Base-by-base conservation (phyloP, 2,888 invertebrate genomes). In the Thera britannica region DNA sequence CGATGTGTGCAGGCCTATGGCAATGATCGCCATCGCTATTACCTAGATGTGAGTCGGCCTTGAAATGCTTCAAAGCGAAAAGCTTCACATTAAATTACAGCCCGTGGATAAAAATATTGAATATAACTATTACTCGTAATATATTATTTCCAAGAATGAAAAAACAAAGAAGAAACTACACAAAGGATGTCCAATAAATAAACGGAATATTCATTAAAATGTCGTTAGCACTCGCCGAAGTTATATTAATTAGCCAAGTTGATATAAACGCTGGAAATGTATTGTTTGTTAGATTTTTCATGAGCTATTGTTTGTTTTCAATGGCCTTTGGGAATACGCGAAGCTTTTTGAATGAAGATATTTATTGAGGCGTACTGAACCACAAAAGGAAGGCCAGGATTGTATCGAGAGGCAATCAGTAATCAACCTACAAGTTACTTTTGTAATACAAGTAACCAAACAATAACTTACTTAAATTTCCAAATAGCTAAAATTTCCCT, bases 181-280 rank as follows among this genome's bases (percentile, higher is more conserved):
- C 69, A 70, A 73, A 67, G 69, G 46, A 51, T 48, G 44, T 49
- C 49, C 69, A 55, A 73, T 73, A 70, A 73, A 72, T 72, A 70
- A 65, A 12, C 57, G 46, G 67, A 67, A 56, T 70, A 65, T 67
- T 72, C 55, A 72, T 70, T 71, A 70, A 73, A 70, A 46, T 52
- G 72, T 70, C 73, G 38, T 66, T 61, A 58, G 65, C 72, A 73
- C 36, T 61, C 60, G 66, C 64, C 61, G 35, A 62, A 68, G 57
- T 63, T 63, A 65, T 70, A 73, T 68, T 73, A 73, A 73, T 70
- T 70, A 70, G 60, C 62, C 60, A 62, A 68, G 52, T 73, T 71
- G 54, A 62, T 57, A 66, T 66, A 51, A 56, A 57, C 41, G 12
- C 46, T 67, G 56, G 56, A 12, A 51, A 62, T 58, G 61, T 51